Conservation (phyloP, 2,888 invertebrate species). For the Galerucella calmariensis region DNA sequence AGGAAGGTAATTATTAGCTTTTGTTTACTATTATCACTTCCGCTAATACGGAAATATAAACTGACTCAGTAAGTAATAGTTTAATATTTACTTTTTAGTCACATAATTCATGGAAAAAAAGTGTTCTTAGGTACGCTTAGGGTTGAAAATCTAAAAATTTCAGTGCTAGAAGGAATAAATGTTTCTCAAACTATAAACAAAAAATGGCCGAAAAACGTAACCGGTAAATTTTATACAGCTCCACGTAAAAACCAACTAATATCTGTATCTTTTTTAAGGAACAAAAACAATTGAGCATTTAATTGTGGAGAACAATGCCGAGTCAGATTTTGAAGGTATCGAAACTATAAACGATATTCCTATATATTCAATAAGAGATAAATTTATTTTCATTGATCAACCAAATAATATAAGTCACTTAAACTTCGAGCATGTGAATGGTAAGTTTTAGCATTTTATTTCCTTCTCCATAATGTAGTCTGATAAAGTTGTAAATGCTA, state of each 20-base stretch:
- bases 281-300: constrained; percentile 49
- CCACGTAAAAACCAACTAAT: background rate
- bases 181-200: constrained; percentile 38
- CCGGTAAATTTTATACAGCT: constrained; percentile 29
- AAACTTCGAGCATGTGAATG: constrained; percentile 50
- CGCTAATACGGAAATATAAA: background rate
- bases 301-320: constrained; percentile 49
- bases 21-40: background rate
- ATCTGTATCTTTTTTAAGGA: constrained; percentile 40
- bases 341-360: constrained; percentile 50
- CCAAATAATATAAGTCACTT: constrained; percentile 45
- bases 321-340: constrained; percentile 35
- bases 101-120: constrained; percentile 54
- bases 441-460: constrained; percentile 40
- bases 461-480: background rate
- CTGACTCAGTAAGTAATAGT: background rate
- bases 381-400: constrained; percentile 50
- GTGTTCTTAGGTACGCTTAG: constrained; percentile 49
- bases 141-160: constrained; percentile 48
- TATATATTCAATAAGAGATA: constrained; percentile 45
- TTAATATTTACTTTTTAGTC: constrained; percentile 45
- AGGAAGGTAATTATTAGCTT: constrained; percentile 51
- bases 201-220: constrained; percentile 36
- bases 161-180: constrained; percentile 42
- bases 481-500: background rate